Evolutionary conservation across 2,113 vertebrate genomes (phyloP), one percentile per base, ranked within the genome.

Genomic region (Oreochromis spilurus): DNA sequence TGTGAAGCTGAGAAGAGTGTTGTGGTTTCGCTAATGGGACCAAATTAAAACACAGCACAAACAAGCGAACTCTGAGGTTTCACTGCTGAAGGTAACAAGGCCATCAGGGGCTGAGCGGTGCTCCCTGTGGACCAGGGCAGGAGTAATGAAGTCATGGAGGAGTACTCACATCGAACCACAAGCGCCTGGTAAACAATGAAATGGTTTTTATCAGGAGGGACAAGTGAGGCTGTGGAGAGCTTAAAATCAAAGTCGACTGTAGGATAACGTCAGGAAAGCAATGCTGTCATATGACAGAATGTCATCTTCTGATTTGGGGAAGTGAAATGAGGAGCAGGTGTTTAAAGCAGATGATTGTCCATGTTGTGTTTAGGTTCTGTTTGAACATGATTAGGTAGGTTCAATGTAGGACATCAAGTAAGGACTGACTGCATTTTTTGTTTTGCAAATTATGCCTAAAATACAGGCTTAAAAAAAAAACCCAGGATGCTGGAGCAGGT

Each of bases 121-220:
- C 10, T 81, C 84, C 84, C 43, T 8, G 38, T 5, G 84, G 86
- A 38, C 55, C 53, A 1, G 10, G 13, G 58, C 67, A 31, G 70
- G 58, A 57, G 40, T 93, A 94, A 94, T 91, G 91, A 94, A 89
- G 91, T 86, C 94, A 91, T 21, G 38, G 48, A 90, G 88, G 91
- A 89, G 55, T 9, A 8, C 52, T 86, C 50, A 6, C 36, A 82
- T 26, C 5, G 45, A 85, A 72, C 67, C 81, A 29, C n/a, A 1
- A 19, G 43, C 8, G 3, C 40, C 67, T 65, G 77, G 87, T 88
- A 91, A 93, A 91, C 86, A 88, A 72, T 26, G 54, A 36, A 7
- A 17, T 16, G 21, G 16, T 58, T 31, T 40, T 84, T 60, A 62
- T 78, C 17, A 77, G 75, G 60, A 21, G 53, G 48, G n/a, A 52